Evolutionary conservation across 2,797 vertebrate genomes (phyloP), one percentile per base, ranked within the genome.

Genomic region (Micropoecilia bifurca): DNA sequence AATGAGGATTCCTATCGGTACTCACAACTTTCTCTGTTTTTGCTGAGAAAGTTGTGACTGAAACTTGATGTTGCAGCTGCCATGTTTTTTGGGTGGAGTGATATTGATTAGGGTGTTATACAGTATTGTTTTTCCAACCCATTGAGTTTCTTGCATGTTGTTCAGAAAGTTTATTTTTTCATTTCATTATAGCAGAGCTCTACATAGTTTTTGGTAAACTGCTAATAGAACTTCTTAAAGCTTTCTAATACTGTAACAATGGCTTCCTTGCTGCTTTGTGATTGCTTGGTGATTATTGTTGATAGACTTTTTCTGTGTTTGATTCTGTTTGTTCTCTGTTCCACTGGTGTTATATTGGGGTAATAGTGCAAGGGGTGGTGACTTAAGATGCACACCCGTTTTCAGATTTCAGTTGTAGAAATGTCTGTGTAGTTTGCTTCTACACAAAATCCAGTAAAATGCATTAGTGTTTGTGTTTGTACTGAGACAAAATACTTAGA

Each of bases 141-240:
- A 28, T 57, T 13, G 10, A 59, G 13, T 30, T 9, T 68, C 25
- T 68, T 68, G 39, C 39, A 25, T n/a, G 66, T 68, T 25, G 20
- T 4, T 68, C 36, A 41, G 10, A 68, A 68, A 12, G 8, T 68
- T 12, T 25, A 5, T 22, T 39, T 22, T 16, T 33, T 8, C n/a
- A 18, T 33, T 8, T 41, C 3, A 68, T 68, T 12, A 43, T 41
- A 41, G 63, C 9, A 13, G 20, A 68, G 39, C 39, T 3, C 3
- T 68, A 68, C 63, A 68, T 25, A 22, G 66, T 10, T 43, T 68
- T 68, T n/a, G 66, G 66, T 22, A 43, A 68, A 68, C 39, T 39
- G 20, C 20, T 41, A 39, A 68, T 9, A 33, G 3, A 5, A 30
- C 30, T 33, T 33, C 30, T 18, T 18, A 33, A 7, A 18, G 59